These are phyloP conservation scores for Suricata suricatta DNA, from an alignment of 2,113 vertebrate species.

Conservation along the genomic window DNA sequence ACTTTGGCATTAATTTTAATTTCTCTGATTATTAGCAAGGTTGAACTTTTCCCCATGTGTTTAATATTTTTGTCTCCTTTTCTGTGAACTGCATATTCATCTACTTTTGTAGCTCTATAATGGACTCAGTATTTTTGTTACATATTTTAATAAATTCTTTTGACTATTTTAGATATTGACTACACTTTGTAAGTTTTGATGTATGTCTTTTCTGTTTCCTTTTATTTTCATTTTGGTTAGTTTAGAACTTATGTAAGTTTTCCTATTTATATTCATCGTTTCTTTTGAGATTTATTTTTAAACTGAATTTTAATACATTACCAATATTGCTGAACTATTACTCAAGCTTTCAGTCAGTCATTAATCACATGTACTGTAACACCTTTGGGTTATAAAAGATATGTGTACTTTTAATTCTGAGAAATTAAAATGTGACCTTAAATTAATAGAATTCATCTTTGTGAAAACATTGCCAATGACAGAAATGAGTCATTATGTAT, in stretches of 20 bases:
- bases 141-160: slow-evolving; percentile 36
- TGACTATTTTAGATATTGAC: not conserved
- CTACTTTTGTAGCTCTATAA: not conserved
- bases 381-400: slow-evolving; percentile 33
- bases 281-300: slow-evolving; percentile 9
- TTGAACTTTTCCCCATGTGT: not conserved
- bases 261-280: not conserved
- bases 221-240: not conserved
- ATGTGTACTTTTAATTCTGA: slow-evolving; percentile 47
- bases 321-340: not conserved
- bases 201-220: not conserved
- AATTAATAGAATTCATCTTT: slow-evolving; percentile 17
- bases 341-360: not conserved
- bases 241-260: slow-evolving; percentile 7
- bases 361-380: not conserved
- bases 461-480: slow-evolving; percentile 4
- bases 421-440: slow-evolving; percentile 52
- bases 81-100: not conserved
- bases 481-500: slow-evolving; percentile 3
- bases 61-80: not conserved
- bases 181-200: not conserved
- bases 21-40: not conserved
- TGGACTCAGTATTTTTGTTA: slow-evolving; percentile 18
- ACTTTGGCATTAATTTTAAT: slow-evolving; percentile 11
- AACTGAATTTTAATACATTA: slow-evolving; percentile 47